These are phyloP conservation scores for Meriones psammophilus DNA, from an alignment of 2,797 vertebrate species.

Conservation along the genomic window DNA sequence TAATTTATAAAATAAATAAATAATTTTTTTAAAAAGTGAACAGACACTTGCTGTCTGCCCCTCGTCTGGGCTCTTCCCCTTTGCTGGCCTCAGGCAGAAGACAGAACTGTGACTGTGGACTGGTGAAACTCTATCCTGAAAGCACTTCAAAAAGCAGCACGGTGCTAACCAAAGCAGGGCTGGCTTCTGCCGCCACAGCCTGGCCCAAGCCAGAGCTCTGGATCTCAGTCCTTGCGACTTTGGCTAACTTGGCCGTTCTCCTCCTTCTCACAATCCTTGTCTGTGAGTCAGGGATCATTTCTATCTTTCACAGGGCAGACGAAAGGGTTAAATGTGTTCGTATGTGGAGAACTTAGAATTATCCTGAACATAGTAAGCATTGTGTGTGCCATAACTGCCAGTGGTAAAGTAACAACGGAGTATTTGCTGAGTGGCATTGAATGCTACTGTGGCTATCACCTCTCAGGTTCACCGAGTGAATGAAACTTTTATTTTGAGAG, in stretches of 20 bases:
- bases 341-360: background rate
- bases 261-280: background rate
- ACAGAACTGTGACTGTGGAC: background rate
- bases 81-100: background rate
- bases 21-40: no score
- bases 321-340: background rate
- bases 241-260: background rate
- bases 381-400: background rate
- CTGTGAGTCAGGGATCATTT: background rate
- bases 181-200: background rate
- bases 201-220: background rate
- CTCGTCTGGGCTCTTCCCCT: background rate
- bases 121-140: background rate
- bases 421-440: background rate
- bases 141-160: background rate
- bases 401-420: background rate
- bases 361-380: background rate
- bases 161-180: rapidly evolving
- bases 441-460: background rate
- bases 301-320: background rate
- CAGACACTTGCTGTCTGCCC: background rate
- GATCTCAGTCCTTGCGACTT: background rate
- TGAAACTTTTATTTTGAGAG: background rate
- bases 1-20: no score
- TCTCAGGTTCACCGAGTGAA: background rate